Base-by-base conservation (phyloP, 2,113 vertebrate genomes). In the Cygnus buccinator region DNA sequence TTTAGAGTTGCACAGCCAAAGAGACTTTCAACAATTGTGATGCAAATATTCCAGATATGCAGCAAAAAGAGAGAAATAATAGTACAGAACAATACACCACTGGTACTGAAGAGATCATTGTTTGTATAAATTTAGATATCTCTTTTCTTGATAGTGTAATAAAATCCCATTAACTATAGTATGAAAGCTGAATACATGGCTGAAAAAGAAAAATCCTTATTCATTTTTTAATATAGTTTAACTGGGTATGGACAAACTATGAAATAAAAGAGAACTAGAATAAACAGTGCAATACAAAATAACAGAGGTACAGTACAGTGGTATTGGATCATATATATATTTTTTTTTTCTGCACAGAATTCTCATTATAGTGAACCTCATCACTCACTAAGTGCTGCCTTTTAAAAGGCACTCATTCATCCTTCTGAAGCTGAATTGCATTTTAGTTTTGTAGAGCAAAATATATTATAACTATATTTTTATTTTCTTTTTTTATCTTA, bases 11-110 rank as follows among this genome's bases (percentile, higher is more conserved):
- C 58, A 73, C 11, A 96, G n/a, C 8, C 70, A 95, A 92, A 95
- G 89, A 95, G 29, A 33, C 33, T 97, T 90, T 37, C 58, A 84
- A 68, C 46, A n/a, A 93, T 93, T 94, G 46, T 83, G 46, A 93
- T 93, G 84, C 72, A 97, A 98, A 96, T 93, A 41, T 83, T 91
- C 11, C 80, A 68, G 25, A 77, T 89, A 90, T 29, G 22, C 57
- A 80, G 17, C 35, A 92, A 89, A 97, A 90, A 93, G 9, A 15
- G 85, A 54, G 31, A 50, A 87, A 89, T 89, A 46, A 46, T 21
- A 89, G 8, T 21, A 22, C 3, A 84, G 48, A 84, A 93, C 67
- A 73, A 61, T 72, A 79, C 65, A 66, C 35, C 43, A 59, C 19
- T 88, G 73, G 63, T 68, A 78, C 22, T 39, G 68, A 54, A 67